Conservation (phyloP, 2,888 invertebrate genomes). For the Dryobota labecula region DNA sequence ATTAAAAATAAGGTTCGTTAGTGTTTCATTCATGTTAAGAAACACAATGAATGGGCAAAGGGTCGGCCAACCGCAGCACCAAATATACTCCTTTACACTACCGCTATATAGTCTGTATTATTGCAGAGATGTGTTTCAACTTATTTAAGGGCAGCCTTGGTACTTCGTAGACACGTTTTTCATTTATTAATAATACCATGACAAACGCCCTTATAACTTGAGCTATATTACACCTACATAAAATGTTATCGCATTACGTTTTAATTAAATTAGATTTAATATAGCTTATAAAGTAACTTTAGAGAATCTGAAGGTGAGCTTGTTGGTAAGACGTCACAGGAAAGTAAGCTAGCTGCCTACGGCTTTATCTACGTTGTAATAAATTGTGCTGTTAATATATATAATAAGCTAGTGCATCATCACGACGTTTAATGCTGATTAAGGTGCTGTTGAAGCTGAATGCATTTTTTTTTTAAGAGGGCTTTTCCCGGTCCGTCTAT, state of each 20-base stretch:
- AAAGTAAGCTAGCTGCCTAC: slow-evolving; percentile 24
- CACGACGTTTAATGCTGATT: background rate
- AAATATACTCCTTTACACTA: slow-evolving; percentile 53
- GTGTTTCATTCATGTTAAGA: slow-evolving; percentile 74
- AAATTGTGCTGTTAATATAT: slow-evolving; percentile 16
- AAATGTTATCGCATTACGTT: slow-evolving; percentile 50
- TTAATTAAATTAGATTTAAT: slow-evolving; percentile 55
- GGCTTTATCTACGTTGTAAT: slow-evolving; percentile 6
- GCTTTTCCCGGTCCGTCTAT: too few species aligned
- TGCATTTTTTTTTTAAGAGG: slow-evolving; percentile 10
- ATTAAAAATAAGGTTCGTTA: slow-evolving; percentile 73
- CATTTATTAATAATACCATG: slow-evolving; percentile 38
- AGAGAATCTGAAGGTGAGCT: slow-evolving; percentile 34
- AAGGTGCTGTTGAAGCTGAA: background rate
- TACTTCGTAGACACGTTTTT: slow-evolving; percentile 32
- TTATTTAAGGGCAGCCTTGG: slow-evolving; percentile 25
- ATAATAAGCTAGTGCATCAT: slow-evolving; percentile 12
- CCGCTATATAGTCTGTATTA: slow-evolving; percentile 46
- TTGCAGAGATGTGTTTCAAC: slow-evolving; percentile 46
- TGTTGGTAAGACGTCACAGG: slow-evolving; percentile 37
- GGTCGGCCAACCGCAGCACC: slow-evolving; percentile 48
- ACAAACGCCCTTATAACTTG: slow-evolving; percentile 33
- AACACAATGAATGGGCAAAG: slow-evolving; percentile 68
- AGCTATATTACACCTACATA: slow-evolving; percentile 42
- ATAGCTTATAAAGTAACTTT: slow-evolving; percentile 33